phyloP scores from a whole-genome alignment of 2,113 vertebrate genomes.

The Nematolebias whitei region DNA sequence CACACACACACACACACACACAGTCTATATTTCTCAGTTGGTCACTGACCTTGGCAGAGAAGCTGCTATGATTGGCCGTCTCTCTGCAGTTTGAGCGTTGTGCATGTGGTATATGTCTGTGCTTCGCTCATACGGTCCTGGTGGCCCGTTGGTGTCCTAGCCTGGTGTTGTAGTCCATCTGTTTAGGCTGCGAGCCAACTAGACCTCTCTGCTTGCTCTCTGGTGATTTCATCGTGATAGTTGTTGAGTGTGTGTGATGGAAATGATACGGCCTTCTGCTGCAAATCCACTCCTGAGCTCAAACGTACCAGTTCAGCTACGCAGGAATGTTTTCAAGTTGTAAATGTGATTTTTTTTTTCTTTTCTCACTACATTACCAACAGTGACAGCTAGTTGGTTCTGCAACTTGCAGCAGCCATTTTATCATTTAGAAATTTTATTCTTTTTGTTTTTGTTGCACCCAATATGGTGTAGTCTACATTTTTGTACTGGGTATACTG shows the following conservation, averaged over 20 bases:
- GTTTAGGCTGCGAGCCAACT: conserved; percentile 64
- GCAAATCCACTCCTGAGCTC: conserved; percentile 41
- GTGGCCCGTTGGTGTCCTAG: conserved; percentile 56
- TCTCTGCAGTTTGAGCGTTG: conserved; percentile 44
- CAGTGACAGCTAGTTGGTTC: background rate
- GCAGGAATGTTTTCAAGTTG: background rate
- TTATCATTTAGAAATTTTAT: background rate
- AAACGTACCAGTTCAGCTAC: conserved; percentile 8
- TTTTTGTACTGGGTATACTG: too few species aligned
- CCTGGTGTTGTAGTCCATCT: conserved; percentile 70
- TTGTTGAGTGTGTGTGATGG: conserved; percentile 43
- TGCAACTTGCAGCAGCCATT: background rate
- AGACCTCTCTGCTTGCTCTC: conserved; percentile 45
- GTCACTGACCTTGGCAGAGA: conserved; percentile 62
- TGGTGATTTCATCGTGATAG: conserved; percentile 38
- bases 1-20: conserved; percentile 12
- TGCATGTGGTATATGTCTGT: conserved; percentile 40
- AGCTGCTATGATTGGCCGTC: conserved; percentile 41
- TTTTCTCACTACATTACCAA: background rate
- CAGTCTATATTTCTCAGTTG: conserved; percentile 32
- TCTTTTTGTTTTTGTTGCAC: too few species aligned
- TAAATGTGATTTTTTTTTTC: background rate
- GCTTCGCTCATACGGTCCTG: conserved; percentile 42
- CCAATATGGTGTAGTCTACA: too few species aligned
- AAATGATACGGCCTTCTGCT: conserved; percentile 47